phyloP scores from a whole-genome alignment of 2,113 vertebrate species.

The Leucopternis melanops region DNA sequence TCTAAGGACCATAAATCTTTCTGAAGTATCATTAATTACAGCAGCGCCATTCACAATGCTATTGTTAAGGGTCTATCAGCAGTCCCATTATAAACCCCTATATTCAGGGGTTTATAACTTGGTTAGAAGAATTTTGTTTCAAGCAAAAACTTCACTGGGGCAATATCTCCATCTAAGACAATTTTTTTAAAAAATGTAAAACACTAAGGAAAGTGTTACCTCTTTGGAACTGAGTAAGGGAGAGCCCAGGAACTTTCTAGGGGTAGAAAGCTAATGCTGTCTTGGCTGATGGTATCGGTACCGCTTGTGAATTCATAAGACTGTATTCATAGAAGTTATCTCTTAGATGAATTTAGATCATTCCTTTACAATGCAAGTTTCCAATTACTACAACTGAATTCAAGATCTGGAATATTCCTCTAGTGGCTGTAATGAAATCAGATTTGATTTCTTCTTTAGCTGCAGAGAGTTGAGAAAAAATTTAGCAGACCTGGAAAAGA shows the following conservation, averaged over 20 bases:
- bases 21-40: constrained; percentile 70
- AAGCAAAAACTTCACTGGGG: constrained; percentile 21
- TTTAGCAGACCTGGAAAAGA: background rate
- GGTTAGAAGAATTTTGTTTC: constrained; percentile 39
- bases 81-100: constrained; percentile 29
- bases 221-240: background rate
- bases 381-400: constrained; percentile 35
- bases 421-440: constrained; percentile 20
- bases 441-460: constrained; percentile 9
- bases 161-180: constrained; percentile 1
- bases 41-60: constrained; percentile 39
- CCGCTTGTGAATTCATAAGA: background rate
- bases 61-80: constrained; percentile 54
- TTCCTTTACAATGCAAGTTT: constrained; percentile 10
- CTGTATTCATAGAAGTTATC: background rate
- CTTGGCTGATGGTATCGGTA: background rate
- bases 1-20: constrained; percentile 69
- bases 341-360: constrained; percentile 7
- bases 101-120: constrained; percentile 46
- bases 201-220: background rate
- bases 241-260: background rate
- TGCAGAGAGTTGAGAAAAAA: background rate
- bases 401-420: constrained; percentile 28
- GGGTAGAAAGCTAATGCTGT: background rate
- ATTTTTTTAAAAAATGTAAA: background rate